A percentile compares a stretch with the other conserved stretches of the same genome.
Conservation (phyloP, 1,140 invertebrate species). For the Trinorchestia longiramus region DNA sequence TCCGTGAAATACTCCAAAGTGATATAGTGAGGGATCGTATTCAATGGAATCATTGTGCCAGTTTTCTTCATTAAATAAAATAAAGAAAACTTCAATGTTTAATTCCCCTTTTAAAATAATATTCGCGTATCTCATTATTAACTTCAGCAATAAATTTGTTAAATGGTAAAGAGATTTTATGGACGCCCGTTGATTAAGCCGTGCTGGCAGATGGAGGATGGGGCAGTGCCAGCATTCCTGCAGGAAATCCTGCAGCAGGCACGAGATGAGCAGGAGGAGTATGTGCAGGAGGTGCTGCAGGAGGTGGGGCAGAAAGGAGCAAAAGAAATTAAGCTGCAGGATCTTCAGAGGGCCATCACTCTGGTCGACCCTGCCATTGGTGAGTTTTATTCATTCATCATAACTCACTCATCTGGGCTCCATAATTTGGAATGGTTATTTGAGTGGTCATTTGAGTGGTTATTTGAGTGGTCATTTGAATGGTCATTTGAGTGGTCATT, state of each 20-base stretch:
- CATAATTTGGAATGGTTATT: no score
- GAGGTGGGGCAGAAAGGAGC: constrained; percentile 42
- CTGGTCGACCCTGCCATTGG: constrained; percentile 54
- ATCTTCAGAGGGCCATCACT: constrained; percentile 49
- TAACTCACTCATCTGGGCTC: background rate
- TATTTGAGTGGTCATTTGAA: no score
- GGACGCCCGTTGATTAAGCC: no score
- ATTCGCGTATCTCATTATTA: background rate
- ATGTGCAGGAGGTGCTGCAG: constrained; percentile 51
- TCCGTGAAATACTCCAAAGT: no score
- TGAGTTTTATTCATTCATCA: background rate
- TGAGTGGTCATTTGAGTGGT: no score
- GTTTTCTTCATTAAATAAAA: background rate
- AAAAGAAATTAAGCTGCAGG: constrained; percentile 4
- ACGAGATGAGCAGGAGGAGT: constrained; percentile 54
- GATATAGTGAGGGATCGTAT: no score
- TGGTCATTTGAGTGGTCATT: no score
- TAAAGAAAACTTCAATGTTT: background rate
- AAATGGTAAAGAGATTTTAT: no score
- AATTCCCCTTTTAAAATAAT: background rate
- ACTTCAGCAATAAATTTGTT: background rate
- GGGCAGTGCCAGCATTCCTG: background rate
- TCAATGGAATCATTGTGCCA: background rate
- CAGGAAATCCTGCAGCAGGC: constrained; percentile 10
- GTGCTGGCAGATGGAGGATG: background rate